These are phyloP conservation scores for Sitodiplosis mosellana DNA, from an alignment of 1,140 invertebrate species.

Conservation along the genomic window DNA sequence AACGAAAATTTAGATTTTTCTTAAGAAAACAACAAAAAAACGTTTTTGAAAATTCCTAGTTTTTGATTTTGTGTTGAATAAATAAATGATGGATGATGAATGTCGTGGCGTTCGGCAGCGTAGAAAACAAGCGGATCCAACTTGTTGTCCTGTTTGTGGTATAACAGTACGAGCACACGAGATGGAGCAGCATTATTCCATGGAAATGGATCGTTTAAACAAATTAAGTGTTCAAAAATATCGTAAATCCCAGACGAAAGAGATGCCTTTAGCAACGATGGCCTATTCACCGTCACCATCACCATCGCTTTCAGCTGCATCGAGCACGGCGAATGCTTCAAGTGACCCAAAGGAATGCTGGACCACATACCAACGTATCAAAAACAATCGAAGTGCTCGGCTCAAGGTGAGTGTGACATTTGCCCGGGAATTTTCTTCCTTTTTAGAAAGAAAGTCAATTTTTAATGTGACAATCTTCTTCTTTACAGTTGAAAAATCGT, in stretches of 20 bases:
- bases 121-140: conserved; percentile 31
- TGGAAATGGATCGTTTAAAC: conserved; percentile 56
- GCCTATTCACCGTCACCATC: too few species aligned
- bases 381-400: conserved; percentile 47
- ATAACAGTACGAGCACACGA: conserved; percentile 52
- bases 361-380: conserved; percentile 58
- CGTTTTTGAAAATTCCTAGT: too few species aligned
- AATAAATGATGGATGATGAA: conserved; percentile 1
- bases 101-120: conserved; percentile 22
- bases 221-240: conserved; percentile 26
- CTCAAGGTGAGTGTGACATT: conserved; percentile 10
- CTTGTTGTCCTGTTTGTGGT: conserved; percentile 63
- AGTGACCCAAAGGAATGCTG: conserved; percentile 45
- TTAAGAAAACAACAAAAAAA: too few species aligned
- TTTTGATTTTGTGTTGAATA: neutral
- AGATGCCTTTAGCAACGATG: conserved; percentile 7
- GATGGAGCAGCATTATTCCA: conserved; percentile 50
- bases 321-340: conserved; percentile 15
- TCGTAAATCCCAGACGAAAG: conserved; percentile 3
- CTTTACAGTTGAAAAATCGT: conserved; percentile 15
- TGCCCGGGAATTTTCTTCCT: too few species aligned
- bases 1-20: too few species aligned
- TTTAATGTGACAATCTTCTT: too few species aligned
- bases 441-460: too few species aligned
- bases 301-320: conserved; percentile 17